Percentiles rank a stretch among this genome's conserved stretches.
Conservation (phyloP, 2,797 vertebrate species). For the Pogoniulus pusillus region DNA sequence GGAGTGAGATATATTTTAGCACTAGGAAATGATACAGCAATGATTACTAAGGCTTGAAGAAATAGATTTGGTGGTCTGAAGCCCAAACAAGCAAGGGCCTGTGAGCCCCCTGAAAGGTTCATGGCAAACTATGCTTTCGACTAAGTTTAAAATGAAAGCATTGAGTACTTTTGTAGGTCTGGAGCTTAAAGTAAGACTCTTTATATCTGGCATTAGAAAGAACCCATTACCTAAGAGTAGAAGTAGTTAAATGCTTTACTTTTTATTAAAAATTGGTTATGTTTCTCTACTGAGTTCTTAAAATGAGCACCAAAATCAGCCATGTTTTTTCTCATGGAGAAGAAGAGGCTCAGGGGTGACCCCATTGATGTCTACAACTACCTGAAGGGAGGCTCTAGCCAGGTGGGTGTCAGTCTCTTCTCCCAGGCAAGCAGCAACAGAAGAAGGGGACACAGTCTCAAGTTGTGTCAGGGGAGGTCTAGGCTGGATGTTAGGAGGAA, state of each 20-base stretch:
- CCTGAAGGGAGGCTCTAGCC: no score
- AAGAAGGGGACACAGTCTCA: no score
- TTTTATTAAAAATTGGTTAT: not conserved
- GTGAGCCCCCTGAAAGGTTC: not conserved
- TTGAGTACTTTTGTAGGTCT: not conserved
- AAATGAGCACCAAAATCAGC: not conserved
- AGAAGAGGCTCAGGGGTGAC: no score
- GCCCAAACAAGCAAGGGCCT: rapidly evolving
- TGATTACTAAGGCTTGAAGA: not conserved
- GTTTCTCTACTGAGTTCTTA: not conserved
- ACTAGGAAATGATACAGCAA: not conserved
- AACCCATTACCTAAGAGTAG: not conserved
- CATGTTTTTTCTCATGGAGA: not conserved
- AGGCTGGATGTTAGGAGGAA: no score
- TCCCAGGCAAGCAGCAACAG: no score
- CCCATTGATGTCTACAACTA: no score
- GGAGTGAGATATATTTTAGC: not conserved
- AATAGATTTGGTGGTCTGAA: not conserved
- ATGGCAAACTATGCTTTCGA: not conserved
- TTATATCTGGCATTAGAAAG: not conserved
- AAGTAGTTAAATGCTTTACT: not conserved
- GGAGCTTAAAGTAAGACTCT: not conserved
- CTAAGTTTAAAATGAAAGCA: not conserved
- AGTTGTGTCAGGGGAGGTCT: no score
- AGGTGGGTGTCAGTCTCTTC: no score